Percentiles rank a stretch among this genome's conserved stretches.
phyloP scores from a whole-genome alignment of 2,888 invertebrate species.

The Osmoderma eremita region DNA sequence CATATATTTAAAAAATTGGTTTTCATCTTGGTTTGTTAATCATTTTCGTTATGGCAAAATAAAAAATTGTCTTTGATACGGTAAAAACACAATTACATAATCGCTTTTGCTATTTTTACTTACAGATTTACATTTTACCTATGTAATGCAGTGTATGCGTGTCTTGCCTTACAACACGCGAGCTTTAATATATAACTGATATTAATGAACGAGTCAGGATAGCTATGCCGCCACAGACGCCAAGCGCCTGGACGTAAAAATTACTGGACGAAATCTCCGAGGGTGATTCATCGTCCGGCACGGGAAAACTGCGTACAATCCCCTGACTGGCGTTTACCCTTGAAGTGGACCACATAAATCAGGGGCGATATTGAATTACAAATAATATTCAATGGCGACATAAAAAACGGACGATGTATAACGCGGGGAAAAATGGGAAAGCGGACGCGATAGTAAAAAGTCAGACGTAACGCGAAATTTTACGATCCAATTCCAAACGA shows the following conservation, averaged over 20 bases:
- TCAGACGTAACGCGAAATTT: slow-evolving; percentile 31
- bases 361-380: slow-evolving; percentile 29
- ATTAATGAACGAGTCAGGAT: not conserved
- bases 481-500: slow-evolving; percentile 29
- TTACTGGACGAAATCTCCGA: slow-evolving; percentile 2
- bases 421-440: not conserved
- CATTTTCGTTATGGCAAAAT: no score
- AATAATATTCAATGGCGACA: slow-evolving; percentile 32
- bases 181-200: not conserved
- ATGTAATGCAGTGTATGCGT: no score
- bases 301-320: slow-evolving; percentile 26
- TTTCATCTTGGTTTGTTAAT: no score
- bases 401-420: slow-evolving; percentile 13
- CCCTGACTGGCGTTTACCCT: slow-evolving; percentile 32
- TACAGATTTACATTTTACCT: no score
- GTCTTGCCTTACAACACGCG: no score
- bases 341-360: slow-evolving; percentile 29
- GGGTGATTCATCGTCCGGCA: slow-evolving; percentile 30
- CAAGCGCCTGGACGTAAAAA: slow-evolving; percentile 23
- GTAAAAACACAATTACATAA: no score
- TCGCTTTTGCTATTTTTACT: no score
- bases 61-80: no score
- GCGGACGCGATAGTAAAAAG: slow-evolving; percentile 13
- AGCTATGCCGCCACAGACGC: not conserved
- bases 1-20: no score